These are phyloP conservation scores for Teleopsis dalmanni DNA, from an alignment of 1,140 invertebrate species.

Conservation along the genomic window DNA sequence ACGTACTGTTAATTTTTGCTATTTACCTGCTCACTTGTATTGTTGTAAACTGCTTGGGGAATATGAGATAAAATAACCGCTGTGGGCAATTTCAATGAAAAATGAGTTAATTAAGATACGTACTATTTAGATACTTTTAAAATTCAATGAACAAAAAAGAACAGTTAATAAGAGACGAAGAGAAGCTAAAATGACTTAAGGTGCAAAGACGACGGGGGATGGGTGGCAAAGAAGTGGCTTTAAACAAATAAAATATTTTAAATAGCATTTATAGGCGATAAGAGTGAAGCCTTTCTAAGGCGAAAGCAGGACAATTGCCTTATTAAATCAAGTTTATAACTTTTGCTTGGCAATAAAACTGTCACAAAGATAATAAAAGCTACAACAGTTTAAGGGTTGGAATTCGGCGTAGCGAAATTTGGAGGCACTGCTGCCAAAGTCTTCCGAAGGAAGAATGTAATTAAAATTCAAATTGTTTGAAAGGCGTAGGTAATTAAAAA, in stretches of 20 bases:
- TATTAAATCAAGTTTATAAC: slow-evolving; percentile 44
- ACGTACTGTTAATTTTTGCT: no score
- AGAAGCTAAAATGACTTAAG: not conserved
- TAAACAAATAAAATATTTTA: no score
- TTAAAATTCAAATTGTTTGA: slow-evolving; percentile 9
- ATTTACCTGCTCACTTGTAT: not conserved
- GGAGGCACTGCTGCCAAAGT: no score
- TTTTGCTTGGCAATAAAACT: slow-evolving; percentile 42
- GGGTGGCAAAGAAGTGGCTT: not conserved
- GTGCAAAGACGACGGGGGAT: not conserved
- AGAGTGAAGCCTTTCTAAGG: no score
- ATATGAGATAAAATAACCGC: slow-evolving; percentile 9
- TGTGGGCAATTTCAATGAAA: slow-evolving; percentile 35
- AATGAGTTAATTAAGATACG: slow-evolving; percentile 41
- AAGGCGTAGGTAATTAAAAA: no score
- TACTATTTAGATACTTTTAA: not conserved
- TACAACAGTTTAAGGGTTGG: not conserved
- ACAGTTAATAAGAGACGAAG: not conserved
- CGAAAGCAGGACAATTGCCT: no score
- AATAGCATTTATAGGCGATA: no score
- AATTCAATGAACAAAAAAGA: not conserved
- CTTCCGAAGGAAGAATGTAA: not conserved
- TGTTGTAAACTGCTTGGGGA: slow-evolving; percentile 2
- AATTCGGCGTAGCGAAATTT: not conserved
- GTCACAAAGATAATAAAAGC: slow-evolving; percentile 31